A percentile compares a stretch with the other conserved stretches of the same genome.
Conservation (phyloP, 1,140 invertebrate species). For the Lepidurus arcticus region DNA sequence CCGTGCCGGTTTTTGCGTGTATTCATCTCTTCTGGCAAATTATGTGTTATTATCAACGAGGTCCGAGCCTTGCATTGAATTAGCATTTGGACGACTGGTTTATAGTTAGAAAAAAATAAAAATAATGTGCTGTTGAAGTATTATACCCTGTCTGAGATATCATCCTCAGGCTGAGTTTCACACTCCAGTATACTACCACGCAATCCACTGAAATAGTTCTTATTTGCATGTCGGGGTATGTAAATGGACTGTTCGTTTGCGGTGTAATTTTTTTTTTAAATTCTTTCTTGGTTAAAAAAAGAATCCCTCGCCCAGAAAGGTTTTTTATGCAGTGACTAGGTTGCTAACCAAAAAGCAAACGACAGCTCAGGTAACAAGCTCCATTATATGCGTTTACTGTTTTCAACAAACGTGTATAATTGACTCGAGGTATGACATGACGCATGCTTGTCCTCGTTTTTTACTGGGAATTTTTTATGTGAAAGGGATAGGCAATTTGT, state of each 20-base stretch:
- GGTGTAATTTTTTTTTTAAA: neutral
- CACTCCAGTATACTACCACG: neutral
- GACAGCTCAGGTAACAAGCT: neutral
- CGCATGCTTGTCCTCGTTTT: neutral
- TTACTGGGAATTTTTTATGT: no score
- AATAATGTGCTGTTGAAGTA: neutral
- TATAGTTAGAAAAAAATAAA: neutral
- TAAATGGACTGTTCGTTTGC: neutral
- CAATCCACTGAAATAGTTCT: neutral
- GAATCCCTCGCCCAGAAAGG: neutral
- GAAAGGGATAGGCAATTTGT: no score
- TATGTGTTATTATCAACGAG: neutral
- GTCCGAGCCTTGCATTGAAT: neutral
- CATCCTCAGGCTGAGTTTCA: neutral
- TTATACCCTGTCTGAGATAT: neutral
- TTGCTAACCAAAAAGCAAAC: neutral
- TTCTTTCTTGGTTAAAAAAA: neutral
- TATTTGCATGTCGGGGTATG: conserved; percentile 1
- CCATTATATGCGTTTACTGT: neutral
- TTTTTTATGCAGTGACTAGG: neutral
- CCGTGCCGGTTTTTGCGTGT: neutral
- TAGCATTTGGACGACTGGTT: neutral
- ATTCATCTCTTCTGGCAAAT: neutral
- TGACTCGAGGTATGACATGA: neutral
- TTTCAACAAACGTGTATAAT: neutral